These are phyloP conservation scores for Agriopis aurantiaria DNA, from an alignment of 2,888 invertebrate species.

Conservation along the genomic window DNA sequence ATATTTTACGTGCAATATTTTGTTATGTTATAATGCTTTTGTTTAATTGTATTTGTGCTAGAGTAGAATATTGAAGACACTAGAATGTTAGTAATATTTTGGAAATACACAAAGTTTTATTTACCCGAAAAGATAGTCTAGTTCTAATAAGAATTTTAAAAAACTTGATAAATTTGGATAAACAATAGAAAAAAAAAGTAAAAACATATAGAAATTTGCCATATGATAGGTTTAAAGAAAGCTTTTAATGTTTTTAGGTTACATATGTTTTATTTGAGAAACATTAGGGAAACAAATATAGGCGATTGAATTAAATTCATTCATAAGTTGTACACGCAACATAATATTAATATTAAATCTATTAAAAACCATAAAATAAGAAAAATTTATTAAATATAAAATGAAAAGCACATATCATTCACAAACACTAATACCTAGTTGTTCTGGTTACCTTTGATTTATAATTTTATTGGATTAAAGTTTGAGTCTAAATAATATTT, in stretches of 20 bases:
- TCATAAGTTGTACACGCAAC: not conserved
- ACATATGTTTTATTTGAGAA: conserved; percentile 34
- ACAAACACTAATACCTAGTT: conserved; percentile 20
- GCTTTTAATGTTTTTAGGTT: conserved; percentile 61
- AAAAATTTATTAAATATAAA: not conserved
- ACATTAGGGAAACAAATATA: not conserved
- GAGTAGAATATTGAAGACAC: conserved; percentile 35
- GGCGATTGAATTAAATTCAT: conserved; percentile 25
- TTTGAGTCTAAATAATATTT: conserved; percentile 40
- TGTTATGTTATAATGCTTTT: conserved; percentile 58
- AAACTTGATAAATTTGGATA: not conserved
- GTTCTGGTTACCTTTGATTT: conserved; percentile 37
- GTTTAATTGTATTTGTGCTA: conserved; percentile 53
- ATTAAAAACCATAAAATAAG: not conserved
- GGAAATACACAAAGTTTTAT: not conserved
- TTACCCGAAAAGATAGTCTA: not conserved
- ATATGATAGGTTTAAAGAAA: conserved; percentile 26
- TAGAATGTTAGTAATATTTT: not conserved
- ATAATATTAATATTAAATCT: not conserved
- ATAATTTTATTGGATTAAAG: conserved; percentile 9
- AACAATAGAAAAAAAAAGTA: not conserved
- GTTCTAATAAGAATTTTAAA: not conserved
- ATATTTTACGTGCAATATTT: conserved; percentile 72
- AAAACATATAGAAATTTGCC: not conserved
- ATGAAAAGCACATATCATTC: conserved; percentile 14